Evolutionary conservation across 1,140 invertebrate species (phyloP).

Genomic region (Acromyrmex heyeri): DNA sequence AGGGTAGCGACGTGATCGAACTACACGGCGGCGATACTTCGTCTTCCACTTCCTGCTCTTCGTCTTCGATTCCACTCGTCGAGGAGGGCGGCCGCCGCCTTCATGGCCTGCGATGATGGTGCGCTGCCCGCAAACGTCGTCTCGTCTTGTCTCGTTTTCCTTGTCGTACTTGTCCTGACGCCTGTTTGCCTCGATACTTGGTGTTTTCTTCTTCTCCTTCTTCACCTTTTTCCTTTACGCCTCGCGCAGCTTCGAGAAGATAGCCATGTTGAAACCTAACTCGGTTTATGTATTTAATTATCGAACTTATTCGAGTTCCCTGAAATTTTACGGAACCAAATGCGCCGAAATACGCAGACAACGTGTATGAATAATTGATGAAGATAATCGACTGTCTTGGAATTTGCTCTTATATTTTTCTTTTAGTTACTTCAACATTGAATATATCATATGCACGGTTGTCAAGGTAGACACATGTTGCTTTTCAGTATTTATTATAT

Average conservation of each 20-base stretch:
- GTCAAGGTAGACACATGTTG: conserved; percentile 40
- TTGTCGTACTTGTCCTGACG: neutral
- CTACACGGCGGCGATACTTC: conserved; percentile 51
- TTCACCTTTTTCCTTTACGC: neutral
- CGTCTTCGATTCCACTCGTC: conserved; percentile 55
- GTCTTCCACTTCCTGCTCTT: conserved; percentile 63
- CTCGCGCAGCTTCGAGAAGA: neutral
- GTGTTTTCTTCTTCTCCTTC: conserved; percentile 21
- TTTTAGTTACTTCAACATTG: conserved; percentile 3
- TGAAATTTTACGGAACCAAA: conserved; percentile 41
- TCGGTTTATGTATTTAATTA: conserved; percentile 57
- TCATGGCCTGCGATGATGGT: conserved; percentile 52
- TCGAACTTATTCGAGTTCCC: conserved; percentile 43
- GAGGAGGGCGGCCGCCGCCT: conserved; percentile 39
- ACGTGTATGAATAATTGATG: conserved; percentile 55
- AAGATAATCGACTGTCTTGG: conserved; percentile 26
- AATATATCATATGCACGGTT: neutral
- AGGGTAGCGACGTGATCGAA: conserved; percentile 66
- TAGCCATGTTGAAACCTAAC: neutral
- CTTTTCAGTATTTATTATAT: neutral
- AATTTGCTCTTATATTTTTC: conserved; percentile 36
- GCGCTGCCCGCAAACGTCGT: conserved; percentile 40
- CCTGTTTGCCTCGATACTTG: conserved; percentile 28
- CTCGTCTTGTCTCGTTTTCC: conserved; percentile 46
- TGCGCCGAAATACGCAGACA: conserved; percentile 1